Evolutionary conservation across 2,113 vertebrate genomes (phyloP).

Genomic region (Orthochromis malagaraziensis): DNA sequence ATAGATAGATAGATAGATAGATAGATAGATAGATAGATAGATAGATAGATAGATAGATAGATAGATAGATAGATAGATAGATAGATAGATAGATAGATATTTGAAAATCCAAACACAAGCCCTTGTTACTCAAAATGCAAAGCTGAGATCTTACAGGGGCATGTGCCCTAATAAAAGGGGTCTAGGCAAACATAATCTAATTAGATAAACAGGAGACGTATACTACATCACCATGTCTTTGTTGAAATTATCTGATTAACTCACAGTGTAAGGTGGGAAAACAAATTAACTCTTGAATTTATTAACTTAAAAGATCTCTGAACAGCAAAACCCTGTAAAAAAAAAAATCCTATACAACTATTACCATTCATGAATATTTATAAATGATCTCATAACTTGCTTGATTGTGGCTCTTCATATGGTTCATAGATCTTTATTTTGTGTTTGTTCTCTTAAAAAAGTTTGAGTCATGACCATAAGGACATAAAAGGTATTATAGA

Average conservation of each 20-base stretch:
- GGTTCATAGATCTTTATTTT: background rate
- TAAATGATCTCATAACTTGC: background rate
- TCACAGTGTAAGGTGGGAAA: background rate
- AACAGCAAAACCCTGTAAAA: background rate
- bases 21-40: too few species aligned
- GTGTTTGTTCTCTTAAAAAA: background rate
- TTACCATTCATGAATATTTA: background rate
- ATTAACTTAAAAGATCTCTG: background rate
- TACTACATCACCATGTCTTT: background rate
- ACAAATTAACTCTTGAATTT: background rate
- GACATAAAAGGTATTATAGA: background rate
- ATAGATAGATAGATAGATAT: too few species aligned
- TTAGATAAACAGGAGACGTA: background rate
- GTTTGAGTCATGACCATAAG: background rate
- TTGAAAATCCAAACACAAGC: background rate
- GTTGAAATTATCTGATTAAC: background rate
- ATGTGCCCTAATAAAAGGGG: background rate
- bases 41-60: too few species aligned
- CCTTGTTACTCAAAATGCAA: background rate
- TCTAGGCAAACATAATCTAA: background rate
- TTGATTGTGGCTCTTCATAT: background rate
- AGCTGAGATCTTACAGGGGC: background rate
- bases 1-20: fast-evolving
- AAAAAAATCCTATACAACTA: background rate
- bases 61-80: too few species aligned